Evolutionary conservation across 2,113 vertebrate genomes (phyloP), one percentile per base, ranked within the genome.

Genomic region (Anas platyrhynchos): DNA sequence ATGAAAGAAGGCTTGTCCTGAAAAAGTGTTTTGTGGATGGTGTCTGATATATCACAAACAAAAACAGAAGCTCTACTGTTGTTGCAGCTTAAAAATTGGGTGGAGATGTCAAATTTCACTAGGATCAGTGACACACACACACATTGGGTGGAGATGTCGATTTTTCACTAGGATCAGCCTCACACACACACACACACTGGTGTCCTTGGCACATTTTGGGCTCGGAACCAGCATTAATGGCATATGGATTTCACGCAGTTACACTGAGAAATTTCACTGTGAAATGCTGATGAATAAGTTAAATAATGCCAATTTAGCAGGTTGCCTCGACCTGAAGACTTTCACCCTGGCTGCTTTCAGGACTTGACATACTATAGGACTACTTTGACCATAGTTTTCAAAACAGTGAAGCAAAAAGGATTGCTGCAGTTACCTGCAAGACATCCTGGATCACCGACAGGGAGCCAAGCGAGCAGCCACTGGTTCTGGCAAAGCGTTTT

Each of bases 251-350:
- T 63, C 62, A 63, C 6, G 16, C 25, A 38, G 18, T 38, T 16
- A 36, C 36, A 27, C 62, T 63, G 16, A 56, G 48, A 76, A 44
- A 34, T 77, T 76, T 73, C 36, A 5, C 63, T 14, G 48, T 6
- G 12, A 61, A 61, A 25, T 1, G 1, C 9, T 7, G 0, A 78
- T 36, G 55, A 69, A 27, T 0, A 3, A 18, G 54, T 5, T 2
- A 62, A 86, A 83, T 63, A 7, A 36, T n/a, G 77, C 18, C 67
- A 32, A 48, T 71, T 72, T 26, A 2, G 32, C 38, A 62, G 20
- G 32, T 84, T 85, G 78, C 59, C 50, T 65, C 48, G 29, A n/a
- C 62, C 69, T 34, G 48, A 63, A 48, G 32, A 76, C 48, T 54
- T 83, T 76, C n/a, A 6, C 50, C 2, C 0, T 21, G 34, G 21